phyloP scores from a whole-genome alignment of 2,888 invertebrate genomes.

The Dryobota labecula region DNA sequence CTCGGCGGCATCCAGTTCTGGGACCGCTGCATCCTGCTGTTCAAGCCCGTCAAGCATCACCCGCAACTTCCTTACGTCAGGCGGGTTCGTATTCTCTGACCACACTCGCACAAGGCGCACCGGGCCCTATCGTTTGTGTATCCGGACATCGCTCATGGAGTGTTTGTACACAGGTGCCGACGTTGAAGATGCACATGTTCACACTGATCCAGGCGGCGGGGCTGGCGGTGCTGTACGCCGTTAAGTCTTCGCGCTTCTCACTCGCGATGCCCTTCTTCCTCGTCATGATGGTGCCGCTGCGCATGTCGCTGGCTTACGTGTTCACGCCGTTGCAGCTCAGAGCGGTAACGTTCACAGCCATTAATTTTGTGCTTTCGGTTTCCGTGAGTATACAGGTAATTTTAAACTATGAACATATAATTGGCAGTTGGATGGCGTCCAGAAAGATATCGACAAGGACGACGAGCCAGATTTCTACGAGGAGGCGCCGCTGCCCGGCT shows the following conservation, averaged over 20 bases:
- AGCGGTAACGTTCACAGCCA: slow-evolving; percentile 91
- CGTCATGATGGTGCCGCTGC: slow-evolving; percentile 96
- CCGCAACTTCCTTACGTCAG: slow-evolving; percentile 97
- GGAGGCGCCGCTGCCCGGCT: slow-evolving; percentile 96
- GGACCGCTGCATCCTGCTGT: slow-evolving; percentile 96
- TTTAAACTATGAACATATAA: slow-evolving; percentile 28
- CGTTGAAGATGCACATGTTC: slow-evolving; percentile 97
- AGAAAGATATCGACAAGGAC: slow-evolving; percentile 94
- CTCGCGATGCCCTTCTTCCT: slow-evolving; percentile 98
- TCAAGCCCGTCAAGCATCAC: slow-evolving; percentile 99
- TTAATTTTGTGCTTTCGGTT: not conserved
- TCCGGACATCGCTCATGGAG: not conserved
- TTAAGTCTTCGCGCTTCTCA: slow-evolving; percentile 97
- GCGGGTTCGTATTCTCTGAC: slow-evolving; percentile 88
- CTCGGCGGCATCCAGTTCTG: slow-evolving; percentile 98
- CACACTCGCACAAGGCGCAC: not conserved
- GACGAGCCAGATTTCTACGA: slow-evolving; percentile 98
- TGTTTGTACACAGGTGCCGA: slow-evolving; percentile 92
- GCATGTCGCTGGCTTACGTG: slow-evolving; percentile 93
- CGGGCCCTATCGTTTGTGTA: not conserved
- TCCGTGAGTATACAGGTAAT: slow-evolving; percentile 3
- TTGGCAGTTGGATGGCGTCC: slow-evolving; percentile 95
- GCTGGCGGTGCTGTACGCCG: slow-evolving; percentile 94
- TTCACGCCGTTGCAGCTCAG: slow-evolving; percentile 96
- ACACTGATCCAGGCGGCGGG: slow-evolving; percentile 96